Percentiles rank a stretch among this genome's conserved stretches.
These are phyloP conservation scores for Sylvia borin DNA, from an alignment of 2,797 vertebrate species.

Conservation along the genomic window DNA sequence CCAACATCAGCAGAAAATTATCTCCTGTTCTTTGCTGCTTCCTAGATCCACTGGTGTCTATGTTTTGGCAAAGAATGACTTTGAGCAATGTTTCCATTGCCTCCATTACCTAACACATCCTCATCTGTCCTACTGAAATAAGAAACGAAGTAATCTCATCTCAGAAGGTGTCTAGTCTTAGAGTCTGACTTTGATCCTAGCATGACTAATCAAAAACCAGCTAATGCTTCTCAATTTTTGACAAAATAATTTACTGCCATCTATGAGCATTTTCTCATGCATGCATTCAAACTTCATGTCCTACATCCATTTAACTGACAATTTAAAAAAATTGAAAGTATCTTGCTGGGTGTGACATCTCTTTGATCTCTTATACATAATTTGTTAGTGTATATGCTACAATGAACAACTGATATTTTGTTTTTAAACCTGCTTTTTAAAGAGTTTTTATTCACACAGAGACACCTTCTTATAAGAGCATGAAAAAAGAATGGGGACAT, in stretches of 20 bases:
- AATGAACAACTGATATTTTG: neutral
- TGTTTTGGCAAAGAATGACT: neutral
- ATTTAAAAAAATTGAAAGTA: neutral
- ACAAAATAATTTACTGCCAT: neutral
- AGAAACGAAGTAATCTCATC: neutral
- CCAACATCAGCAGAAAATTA: neutral
- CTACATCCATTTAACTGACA: neutral
- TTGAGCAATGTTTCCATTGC: neutral
- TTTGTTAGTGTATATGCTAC: neutral
- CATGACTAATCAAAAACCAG: neutral
- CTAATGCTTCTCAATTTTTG: neutral
- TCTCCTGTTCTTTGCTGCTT: neutral
- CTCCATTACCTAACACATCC: neutral
- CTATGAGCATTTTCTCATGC: neutral
- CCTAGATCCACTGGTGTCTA: neutral
- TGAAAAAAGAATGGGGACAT: neutral
- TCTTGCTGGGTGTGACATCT: neutral
- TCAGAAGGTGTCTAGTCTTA: neutral
- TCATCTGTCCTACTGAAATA: neutral
- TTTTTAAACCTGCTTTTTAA: neutral
- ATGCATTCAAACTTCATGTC: neutral
- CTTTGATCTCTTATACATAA: neutral
- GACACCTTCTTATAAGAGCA: neutral
- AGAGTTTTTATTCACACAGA: neutral
- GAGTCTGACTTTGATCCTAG: neutral